These are phyloP conservation scores for Coreoperca whiteheadi DNA, from an alignment of 2,113 vertebrate genomes.

Conservation along the genomic window DNA sequence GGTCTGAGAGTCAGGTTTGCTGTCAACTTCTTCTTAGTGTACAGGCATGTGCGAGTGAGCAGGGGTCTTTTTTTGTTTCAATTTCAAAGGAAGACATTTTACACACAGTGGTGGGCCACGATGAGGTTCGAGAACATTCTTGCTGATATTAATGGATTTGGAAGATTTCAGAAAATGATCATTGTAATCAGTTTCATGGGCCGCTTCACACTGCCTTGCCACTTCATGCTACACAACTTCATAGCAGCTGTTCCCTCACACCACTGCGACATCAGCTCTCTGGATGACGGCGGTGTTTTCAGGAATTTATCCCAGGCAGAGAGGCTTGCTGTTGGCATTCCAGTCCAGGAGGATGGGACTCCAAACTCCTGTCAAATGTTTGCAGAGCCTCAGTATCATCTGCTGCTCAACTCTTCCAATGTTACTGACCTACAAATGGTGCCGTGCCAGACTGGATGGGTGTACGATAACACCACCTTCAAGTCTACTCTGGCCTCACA, in stretches of 20 bases:
- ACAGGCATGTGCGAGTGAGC: not conserved
- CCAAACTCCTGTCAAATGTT: constrained; percentile 88
- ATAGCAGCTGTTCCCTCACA: constrained; percentile 86
- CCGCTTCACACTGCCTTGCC: constrained; percentile 87
- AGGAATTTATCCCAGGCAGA: constrained; percentile 83
- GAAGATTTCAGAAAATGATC: constrained; percentile 86
- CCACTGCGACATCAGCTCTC: constrained; percentile 82
- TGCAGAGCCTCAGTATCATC: constrained; percentile 82
- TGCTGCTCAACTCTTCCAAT: constrained; percentile 83
- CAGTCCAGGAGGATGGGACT: constrained; percentile 80
- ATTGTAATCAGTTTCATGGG: constrained; percentile 78
- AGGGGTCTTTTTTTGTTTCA: not conserved
- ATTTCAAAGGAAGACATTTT: constrained; percentile 2
- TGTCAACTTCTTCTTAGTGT: not conserved
- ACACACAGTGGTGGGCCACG: not conserved
- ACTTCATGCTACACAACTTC: constrained; percentile 90
- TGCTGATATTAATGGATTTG: constrained; percentile 86
- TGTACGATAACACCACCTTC: constrained; percentile 87
- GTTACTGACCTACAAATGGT: constrained; percentile 54
- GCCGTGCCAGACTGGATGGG: constrained; percentile 88
- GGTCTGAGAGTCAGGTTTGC: not conserved
- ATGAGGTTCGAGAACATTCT: constrained; percentile 87
- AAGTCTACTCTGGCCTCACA: constrained; percentile 88
- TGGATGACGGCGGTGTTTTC: constrained; percentile 75
- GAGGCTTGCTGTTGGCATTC: constrained; percentile 81